phyloP scores from a whole-genome alignment of 2,797 vertebrate species.

The Gymnothorax javanicus region DNA sequence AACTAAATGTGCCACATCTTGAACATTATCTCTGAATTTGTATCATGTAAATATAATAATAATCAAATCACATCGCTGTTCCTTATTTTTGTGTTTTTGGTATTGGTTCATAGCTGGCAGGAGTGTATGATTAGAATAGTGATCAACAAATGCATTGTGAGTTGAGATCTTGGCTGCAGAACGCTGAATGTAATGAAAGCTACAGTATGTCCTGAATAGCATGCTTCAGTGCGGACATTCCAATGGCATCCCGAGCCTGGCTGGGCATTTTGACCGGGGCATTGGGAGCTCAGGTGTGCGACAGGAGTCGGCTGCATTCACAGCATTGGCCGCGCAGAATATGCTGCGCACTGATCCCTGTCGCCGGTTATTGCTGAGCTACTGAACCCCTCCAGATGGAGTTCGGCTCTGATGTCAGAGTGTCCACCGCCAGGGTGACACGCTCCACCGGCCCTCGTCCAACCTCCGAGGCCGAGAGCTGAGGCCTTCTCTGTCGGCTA shows the following conservation, averaged over 20 bases:
- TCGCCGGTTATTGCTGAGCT: slow-evolving; percentile 18
- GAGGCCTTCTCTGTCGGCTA: background rate
- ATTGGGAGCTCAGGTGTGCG: background rate
- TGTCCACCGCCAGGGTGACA: background rate
- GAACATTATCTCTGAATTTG: background rate
- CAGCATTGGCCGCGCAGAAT: no score
- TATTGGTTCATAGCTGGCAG: background rate
- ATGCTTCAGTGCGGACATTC: background rate
- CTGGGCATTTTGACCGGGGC: background rate
- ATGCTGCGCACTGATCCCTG: background rate
- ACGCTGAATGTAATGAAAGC: background rate
- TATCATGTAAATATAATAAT: background rate
- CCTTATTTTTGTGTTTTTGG: background rate
- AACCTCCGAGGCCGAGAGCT: background rate
- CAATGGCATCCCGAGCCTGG: background rate
- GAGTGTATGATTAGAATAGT: background rate
- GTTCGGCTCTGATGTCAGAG: slow-evolving; percentile 8
- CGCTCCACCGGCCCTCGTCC: background rate
- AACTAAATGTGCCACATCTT: background rate
- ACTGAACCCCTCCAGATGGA: slow-evolving; percentile 21
- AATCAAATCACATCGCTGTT: background rate
- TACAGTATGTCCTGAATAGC: background rate
- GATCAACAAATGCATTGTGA: background rate
- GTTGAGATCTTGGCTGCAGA: background rate
- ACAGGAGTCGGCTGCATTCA: background rate